Conservation (phyloP, 2,113 vertebrate genomes). For the Chamaetylas fuelleborni region DNA sequence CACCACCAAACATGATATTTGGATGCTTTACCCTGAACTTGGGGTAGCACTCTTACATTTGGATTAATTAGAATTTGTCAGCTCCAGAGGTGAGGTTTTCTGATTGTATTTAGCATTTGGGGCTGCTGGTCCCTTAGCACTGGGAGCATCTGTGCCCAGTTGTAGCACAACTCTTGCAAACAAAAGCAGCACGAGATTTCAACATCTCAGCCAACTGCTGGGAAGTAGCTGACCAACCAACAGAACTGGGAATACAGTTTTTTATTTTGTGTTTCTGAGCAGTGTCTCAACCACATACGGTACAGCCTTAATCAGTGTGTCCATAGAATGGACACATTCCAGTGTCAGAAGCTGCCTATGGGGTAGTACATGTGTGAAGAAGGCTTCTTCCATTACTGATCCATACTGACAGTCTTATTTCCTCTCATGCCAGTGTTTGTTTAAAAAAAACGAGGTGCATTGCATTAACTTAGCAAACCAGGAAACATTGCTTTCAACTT, state of each 20-base stretch:
- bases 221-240: background rate
- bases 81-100: background rate
- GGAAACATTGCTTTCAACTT: background rate
- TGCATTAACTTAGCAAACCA: background rate
- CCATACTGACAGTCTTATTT: background rate
- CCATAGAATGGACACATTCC: too few relatives aligned
- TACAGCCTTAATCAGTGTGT: background rate
- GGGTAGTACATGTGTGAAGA: background rate
- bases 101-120: background rate
- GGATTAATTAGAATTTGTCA: background rate
- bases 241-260: background rate
- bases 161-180: background rate
- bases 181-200: background rate
- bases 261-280: background rate
- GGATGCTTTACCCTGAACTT: background rate
- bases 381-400: background rate
- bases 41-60: background rate
- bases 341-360: background rate
- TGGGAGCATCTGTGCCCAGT: background rate
- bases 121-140: background rate
- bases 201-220: background rate
- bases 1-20: background rate
- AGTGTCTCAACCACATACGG: background rate
- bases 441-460: background rate
- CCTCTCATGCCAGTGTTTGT: background rate